Evolutionary conservation across 2,113 vertebrate species (phyloP), one percentile per base, ranked within the genome.

Genomic region (Zosterops hypoxanthus): DNA sequence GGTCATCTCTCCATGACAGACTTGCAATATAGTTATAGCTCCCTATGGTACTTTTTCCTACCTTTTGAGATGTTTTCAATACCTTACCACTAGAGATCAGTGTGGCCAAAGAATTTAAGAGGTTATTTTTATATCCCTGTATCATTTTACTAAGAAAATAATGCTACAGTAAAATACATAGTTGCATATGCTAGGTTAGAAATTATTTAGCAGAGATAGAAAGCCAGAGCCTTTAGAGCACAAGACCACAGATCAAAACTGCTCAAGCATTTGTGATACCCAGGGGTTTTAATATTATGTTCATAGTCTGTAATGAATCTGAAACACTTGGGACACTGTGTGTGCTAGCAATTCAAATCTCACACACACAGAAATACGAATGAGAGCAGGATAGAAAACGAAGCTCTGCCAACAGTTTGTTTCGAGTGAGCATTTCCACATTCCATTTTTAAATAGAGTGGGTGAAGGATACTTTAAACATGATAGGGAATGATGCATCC

Each of bases 21-120:
- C 57, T 85, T 63, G 36, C 19, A 85, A 21, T 42, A 60, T 70
- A 73, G 49, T 31, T 89, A 21, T 46, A 89, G 52, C 36, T 47
- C n/a, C 14, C 4, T 57, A 8, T 22, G 8, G 6, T 61, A n/a
- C 39, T 84, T 87, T 84, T 82, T 75, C 29, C 44, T 87, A 5
- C 5, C 56, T 94, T 82, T 65, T 82, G 49, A 76, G 31, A 33
- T 69, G 7, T 85, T 96, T 95, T 78, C 70, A 73, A 16, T 28
- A 66, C 20, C 68, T 96, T 95, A 86, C 96, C 97, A 96, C 96
- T 97, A 98, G 97, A 98, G 97, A 81, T 92, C 97, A 98, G 94
- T 96, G 82, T 97, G 91, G 88, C 91, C 97, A 97, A 98, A 96
- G 87, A 95, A 97, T 97, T 97, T 61, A 71, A 34, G n/a, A 82